Base-by-base conservation (phyloP, 2,797 vertebrate species). In the Crypturellus tataupa region DNA sequence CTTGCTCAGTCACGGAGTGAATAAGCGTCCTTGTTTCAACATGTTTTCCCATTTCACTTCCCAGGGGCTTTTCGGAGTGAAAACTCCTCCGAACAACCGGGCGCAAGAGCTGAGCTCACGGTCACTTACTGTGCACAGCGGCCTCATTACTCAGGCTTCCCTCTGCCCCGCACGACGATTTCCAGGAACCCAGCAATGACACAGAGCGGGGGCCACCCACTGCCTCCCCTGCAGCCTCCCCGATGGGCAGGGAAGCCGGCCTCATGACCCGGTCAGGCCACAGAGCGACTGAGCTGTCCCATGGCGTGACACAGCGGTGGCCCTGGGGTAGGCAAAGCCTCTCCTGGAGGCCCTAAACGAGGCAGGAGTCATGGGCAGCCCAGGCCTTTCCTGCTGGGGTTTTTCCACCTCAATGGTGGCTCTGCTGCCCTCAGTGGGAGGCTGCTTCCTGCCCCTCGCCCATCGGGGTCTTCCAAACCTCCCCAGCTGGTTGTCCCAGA, bases 11-110 rank as follows among this genome's bases (percentile, higher is more conserved):
- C 89, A 89, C 71, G 46, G 71, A 33, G 51, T 91, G 96, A 96
- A 96, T 91, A 93, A 89, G 46, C 25, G 1, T 27, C 92, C 95
- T 90, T 97, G 97, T 94, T 94, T 77, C 77, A 90, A 96, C 97
- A 94, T 20, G 96, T 87, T 96, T 94, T 85, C 80, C 68, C 73
- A 18, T 84, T 92, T 78, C 65, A 44, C 89, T 90, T 95, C 92
- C 92, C 78, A 68, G 73, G 83, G 87, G 90, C 62, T 95, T 90
- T 90, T 44, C 84, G 78, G 78, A 86, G 67, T 0, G 2, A 94
- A 90, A 91, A 82, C 79, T 86, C 90, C 85, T 89, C 83, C 44
- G 63, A 91, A 33, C 33, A n/a, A 15, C 69, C 47, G 59, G 85
- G 47, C 68, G 15, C 47, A 47, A 80, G 93, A 73, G 80, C 93